Percentiles rank a stretch among this genome's conserved stretches.
phyloP scores from a whole-genome alignment of 2,888 invertebrate species.

The Micoletzkya japonica region DNA sequence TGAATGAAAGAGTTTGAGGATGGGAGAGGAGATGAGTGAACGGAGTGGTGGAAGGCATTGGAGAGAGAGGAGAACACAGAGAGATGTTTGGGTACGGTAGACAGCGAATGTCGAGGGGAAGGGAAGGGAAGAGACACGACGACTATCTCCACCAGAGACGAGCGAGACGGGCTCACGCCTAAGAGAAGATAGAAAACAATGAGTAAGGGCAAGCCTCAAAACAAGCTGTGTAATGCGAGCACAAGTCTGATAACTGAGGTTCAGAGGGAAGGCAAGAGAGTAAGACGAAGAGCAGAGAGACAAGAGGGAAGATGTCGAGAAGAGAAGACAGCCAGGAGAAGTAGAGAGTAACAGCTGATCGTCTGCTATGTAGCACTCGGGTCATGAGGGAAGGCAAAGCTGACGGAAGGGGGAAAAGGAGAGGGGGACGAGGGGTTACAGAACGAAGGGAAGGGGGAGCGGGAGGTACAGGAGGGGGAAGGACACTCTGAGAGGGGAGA shows the following conservation, averaged over 20 bases:
- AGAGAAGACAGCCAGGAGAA: neutral
- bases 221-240: neutral
- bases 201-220: no score
- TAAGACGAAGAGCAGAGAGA: neutral
- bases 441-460: neutral
- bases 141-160: neutral
- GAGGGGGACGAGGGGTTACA: neutral
- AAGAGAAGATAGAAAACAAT: no score
- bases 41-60: neutral
- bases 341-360: neutral
- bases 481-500: constrained; percentile 1
- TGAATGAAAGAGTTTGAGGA: constrained; percentile 8
- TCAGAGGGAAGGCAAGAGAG: neutral
- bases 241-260: neutral
- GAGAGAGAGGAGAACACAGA: constrained; percentile 5
- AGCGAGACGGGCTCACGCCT: neutral
- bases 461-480: neutral
- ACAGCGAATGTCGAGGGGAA: constrained; percentile 5
- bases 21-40: constrained; percentile 7
- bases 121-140: neutral
- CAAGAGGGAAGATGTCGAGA: neutral
- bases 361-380: constrained; percentile 1
- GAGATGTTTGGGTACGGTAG: neutral
- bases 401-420: constrained; percentile 3
- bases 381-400: neutral